Percentiles rank a stretch among this genome's conserved stretches.
These are phyloP conservation scores for Dendrolimus punctatus DNA, from an alignment of 1,140 invertebrate species.

Conservation along the genomic window DNA sequence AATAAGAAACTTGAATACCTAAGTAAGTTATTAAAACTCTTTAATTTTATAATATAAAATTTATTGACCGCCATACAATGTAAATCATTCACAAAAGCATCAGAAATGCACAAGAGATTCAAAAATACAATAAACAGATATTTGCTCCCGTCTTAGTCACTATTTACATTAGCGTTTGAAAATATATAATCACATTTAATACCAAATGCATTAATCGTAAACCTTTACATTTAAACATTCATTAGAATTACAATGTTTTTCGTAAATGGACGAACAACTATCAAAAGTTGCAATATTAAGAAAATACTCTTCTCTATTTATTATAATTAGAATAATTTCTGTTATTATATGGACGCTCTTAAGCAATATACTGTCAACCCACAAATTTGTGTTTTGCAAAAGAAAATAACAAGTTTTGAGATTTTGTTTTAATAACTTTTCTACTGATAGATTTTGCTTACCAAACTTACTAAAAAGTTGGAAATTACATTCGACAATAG, in stretches of 20 bases:
- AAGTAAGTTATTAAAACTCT: conserved; percentile 6
- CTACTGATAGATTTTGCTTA: too few species aligned
- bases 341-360: conserved; percentile 9
- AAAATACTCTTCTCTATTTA: conserved; percentile 41
- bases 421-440: too few species aligned
- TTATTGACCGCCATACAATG: conserved; percentile 55
- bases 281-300: conserved; percentile 31
- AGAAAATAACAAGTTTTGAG: too few species aligned
- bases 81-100: conserved; percentile 60
- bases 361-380: too few species aligned
- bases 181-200: conserved; percentile 37
- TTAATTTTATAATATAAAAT: conserved; percentile 37
- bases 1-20: not conserved
- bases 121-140: conserved; percentile 46
- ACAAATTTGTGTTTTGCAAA: too few species aligned
- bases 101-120: conserved; percentile 65
- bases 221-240: conserved; percentile 39
- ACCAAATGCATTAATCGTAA: conserved; percentile 47
- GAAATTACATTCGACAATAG: too few species aligned
- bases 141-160: conserved; percentile 41
- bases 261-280: conserved; percentile 52
- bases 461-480: too few species aligned
- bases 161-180: conserved; percentile 47
- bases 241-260: conserved; percentile 33
- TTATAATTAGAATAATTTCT: conserved; percentile 26